Evolutionary conservation across 2,888 invertebrate species (phyloP).

Genomic region (Hololepta plana): DNA sequence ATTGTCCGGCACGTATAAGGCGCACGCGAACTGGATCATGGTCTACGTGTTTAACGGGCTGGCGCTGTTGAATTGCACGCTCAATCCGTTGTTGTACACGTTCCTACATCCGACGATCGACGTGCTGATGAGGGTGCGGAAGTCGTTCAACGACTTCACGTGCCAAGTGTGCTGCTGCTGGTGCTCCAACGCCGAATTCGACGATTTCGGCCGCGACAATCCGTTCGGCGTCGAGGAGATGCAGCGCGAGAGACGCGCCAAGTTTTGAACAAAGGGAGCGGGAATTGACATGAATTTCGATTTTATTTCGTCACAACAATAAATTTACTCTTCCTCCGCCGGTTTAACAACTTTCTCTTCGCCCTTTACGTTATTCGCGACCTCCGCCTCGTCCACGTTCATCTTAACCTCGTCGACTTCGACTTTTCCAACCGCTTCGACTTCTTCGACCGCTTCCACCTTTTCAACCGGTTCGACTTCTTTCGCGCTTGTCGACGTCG

Average conservation of each 20-base stretch:
- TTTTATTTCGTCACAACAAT: too few species aligned
- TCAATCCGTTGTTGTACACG: constrained; percentile 41
- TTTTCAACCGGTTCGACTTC: too few species aligned
- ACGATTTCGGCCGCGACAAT: constrained; percentile 22
- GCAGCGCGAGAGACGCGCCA: constrained; percentile 3
- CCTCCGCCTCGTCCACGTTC: too few species aligned
- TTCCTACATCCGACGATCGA: constrained; percentile 34
- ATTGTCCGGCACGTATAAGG: constrained; percentile 12
- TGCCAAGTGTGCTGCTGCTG: constrained; percentile 23
- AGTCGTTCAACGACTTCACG: constrained; percentile 16
- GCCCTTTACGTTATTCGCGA: too few species aligned
- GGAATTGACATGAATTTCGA: too few species aligned
- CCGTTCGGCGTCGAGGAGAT: constrained; percentile 13
- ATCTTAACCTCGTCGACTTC: too few species aligned
- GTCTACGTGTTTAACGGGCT: constrained; percentile 32
- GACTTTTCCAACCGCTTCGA: too few species aligned
- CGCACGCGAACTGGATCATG: constrained; percentile 24
- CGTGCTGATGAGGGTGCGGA: constrained; percentile 13
- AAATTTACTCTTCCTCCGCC: too few species aligned
- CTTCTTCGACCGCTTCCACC: too few species aligned
- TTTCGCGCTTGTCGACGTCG: too few species aligned
- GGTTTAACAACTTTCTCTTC: too few species aligned
- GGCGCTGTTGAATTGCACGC: constrained; percentile 32
- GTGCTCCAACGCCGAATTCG: constrained; percentile 22
- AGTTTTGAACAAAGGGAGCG: too few species aligned